Evolutionary conservation across 1,140 invertebrate species (phyloP).

Genomic region (Eriocheir sinensis): DNA sequence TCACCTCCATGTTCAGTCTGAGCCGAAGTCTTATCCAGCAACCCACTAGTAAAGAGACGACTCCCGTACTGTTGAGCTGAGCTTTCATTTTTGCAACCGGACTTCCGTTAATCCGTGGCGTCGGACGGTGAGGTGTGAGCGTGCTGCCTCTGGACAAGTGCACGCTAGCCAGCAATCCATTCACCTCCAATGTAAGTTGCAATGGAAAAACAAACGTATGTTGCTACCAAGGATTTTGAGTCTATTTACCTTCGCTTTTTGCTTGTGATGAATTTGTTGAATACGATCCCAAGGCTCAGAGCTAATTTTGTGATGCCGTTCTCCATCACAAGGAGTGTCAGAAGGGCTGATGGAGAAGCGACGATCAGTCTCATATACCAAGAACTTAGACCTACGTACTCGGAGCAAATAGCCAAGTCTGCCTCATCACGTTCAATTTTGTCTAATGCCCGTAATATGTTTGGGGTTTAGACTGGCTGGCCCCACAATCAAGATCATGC

Average conservation of each 20-base stretch:
- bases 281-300: neutral
- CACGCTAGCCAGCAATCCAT: neutral
- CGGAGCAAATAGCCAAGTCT: neutral
- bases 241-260: neutral
- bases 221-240: neutral
- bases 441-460: neutral
- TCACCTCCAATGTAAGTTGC: neutral
- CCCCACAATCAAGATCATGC: neutral
- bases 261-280: neutral
- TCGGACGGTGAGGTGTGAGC: neutral
- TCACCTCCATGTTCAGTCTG: neutral
- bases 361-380: neutral
- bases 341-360: neutral
- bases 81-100: neutral
- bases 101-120: neutral
- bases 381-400: neutral
- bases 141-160: neutral
- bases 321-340: neutral
- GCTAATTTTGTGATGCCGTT: neutral
- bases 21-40: neutral
- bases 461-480: neutral
- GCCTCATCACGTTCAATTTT: neutral
- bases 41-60: neutral
- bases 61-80: neutral
- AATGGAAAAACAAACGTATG: neutral